A percentile compares a stretch with the other conserved stretches of the same genome.
These are phyloP conservation scores for Teleopsis dalmanni DNA, from an alignment of 1,140 invertebrate species.

Conservation along the genomic window DNA sequence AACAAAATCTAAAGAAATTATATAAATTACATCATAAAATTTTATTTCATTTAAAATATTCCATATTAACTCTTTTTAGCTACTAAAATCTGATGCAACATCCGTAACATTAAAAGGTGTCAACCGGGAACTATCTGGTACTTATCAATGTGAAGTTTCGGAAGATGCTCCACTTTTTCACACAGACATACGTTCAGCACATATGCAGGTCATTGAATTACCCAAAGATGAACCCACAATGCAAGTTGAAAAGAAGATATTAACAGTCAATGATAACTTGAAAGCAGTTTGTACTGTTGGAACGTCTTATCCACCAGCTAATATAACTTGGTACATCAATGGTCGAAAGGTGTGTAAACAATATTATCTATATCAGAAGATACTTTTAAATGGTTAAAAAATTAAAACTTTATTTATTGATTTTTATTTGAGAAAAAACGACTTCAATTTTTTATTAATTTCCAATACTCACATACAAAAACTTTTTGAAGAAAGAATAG, in stretches of 20 bases:
- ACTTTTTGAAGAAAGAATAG: no score
- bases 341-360: conserved; percentile 52
- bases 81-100: conserved; percentile 54
- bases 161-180: conserved; percentile 64
- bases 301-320: conserved; percentile 56
- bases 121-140: conserved; percentile 55
- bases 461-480: no score
- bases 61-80: conserved; percentile 46
- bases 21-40: no score
- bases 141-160: conserved; percentile 65
- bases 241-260: conserved; percentile 41
- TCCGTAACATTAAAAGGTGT: conserved; percentile 56
- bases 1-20: no score
- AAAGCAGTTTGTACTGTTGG: conserved; percentile 49
- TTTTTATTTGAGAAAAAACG: no score
- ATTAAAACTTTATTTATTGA: no score
- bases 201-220: conserved; percentile 55
- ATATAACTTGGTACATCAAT: conserved; percentile 64
- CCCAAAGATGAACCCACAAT: conserved; percentile 40
- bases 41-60: no score
- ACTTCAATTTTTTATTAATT: no score
- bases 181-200: conserved; percentile 58
- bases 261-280: conserved; percentile 36
- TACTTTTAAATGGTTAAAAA: no score
- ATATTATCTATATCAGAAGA: no score